A percentile compares a stretch with the other conserved stretches of the same genome.
Evolutionary conservation across 2,797 vertebrate genomes (phyloP).

Genomic region (Scarus forsteni): DNA sequence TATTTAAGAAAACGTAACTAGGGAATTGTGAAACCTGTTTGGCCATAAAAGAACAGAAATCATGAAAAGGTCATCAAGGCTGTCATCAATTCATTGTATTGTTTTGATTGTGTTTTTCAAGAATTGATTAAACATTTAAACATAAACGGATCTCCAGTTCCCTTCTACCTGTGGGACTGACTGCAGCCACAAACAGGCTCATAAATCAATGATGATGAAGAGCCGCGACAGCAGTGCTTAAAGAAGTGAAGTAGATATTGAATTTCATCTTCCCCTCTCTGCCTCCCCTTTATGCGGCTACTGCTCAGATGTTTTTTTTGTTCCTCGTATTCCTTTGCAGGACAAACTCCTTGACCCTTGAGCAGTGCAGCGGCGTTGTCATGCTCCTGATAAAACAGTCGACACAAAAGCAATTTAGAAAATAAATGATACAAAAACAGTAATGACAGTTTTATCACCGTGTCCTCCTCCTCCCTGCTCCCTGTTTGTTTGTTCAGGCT

Average conservation of each 20-base stretch:
- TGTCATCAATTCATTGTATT: not conserved
- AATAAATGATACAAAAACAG: slow-evolving; percentile 39
- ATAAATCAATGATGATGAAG: slow-evolving; percentile 29
- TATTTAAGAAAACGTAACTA: too few relatives aligned
- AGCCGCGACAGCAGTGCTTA: slow-evolving; percentile 26
- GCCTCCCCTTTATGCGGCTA: not conserved
- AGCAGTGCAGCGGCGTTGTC: slow-evolving; percentile 39
- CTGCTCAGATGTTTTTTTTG: slow-evolving; percentile 16
- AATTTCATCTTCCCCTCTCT: slow-evolving; percentile 13
- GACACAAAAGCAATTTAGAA: slow-evolving; percentile 67
- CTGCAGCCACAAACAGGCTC: not conserved
- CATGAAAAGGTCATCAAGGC: not conserved
- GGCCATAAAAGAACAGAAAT: not conserved
- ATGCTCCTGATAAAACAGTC: slow-evolving; percentile 42
- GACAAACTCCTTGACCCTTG: slow-evolving; percentile 41
- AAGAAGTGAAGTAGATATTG: slow-evolving; percentile 5
- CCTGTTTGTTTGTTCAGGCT: slow-evolving; percentile 49
- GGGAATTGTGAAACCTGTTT: not conserved
- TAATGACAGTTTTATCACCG: slow-evolving; percentile 68
- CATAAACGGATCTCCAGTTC: not conserved
- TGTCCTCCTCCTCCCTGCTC: slow-evolving; percentile 14
- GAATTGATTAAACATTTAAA: not conserved
- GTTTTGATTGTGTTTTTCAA: not conserved
- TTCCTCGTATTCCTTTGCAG: slow-evolving; percentile 5
- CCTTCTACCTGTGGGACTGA: not conserved